phyloP scores from a whole-genome alignment of 2,888 invertebrate genomes.

The Papilio elwesi region DNA sequence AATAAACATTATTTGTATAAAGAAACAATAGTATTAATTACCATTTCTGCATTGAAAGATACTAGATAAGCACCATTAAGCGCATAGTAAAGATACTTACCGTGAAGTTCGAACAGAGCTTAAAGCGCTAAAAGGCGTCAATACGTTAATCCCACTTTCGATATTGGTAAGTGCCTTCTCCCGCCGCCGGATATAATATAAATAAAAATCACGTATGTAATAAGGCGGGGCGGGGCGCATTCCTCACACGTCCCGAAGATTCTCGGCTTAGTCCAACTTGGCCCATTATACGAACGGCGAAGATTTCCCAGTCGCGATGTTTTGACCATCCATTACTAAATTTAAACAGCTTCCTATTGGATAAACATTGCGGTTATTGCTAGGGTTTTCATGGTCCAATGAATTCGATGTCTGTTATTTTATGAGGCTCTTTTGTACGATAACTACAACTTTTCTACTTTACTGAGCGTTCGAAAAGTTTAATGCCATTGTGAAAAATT shows the following conservation, averaged over 20 bases:
- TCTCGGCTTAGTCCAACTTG: slow-evolving; percentile 75
- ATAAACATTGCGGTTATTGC: slow-evolving; percentile 41
- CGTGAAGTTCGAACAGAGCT: slow-evolving; percentile 55
- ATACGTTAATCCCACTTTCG: slow-evolving; percentile 74
- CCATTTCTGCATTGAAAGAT: neutral
- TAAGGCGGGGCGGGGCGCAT: slow-evolving; percentile 72
- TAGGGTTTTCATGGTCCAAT: slow-evolving; percentile 35
- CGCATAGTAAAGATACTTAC: slow-evolving; percentile 51
- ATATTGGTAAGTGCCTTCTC: slow-evolving; percentile 64
- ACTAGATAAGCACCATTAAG: neutral
- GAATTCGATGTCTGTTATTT: slow-evolving; percentile 38
- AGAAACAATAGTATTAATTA: slow-evolving; percentile 6
- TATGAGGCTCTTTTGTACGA: slow-evolving; percentile 39
- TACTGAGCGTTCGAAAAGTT: slow-evolving; percentile 20
- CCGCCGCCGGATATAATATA: slow-evolving; percentile 74
- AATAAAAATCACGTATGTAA: slow-evolving; percentile 84
- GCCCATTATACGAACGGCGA: slow-evolving; percentile 68
- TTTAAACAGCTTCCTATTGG: slow-evolving; percentile 47
- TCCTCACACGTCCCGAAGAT: slow-evolving; percentile 78
- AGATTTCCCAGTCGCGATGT: slow-evolving; percentile 57
- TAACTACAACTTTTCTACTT: slow-evolving; percentile 33
- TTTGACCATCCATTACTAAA: slow-evolving; percentile 46
- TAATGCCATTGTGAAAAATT: slow-evolving; percentile 19
- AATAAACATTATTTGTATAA: neutral
- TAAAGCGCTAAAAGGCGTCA: slow-evolving; percentile 66